Base-by-base conservation (phyloP, 2,113 vertebrate species). In the Telmatochromis sp. region DNA sequence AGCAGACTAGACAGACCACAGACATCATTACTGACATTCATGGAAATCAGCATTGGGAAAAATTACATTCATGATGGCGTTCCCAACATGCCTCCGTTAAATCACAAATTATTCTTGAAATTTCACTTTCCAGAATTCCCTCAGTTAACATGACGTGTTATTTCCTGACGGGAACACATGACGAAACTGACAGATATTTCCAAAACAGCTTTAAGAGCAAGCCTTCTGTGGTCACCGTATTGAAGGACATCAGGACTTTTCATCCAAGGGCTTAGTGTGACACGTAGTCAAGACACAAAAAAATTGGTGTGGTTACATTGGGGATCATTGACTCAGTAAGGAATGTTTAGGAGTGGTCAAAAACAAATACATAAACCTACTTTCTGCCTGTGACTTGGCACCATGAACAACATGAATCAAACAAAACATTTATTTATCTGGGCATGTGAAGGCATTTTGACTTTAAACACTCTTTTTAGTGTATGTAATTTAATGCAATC, bases 281-380 rank as follows among this genome's bases (percentile, higher is more conserved):
- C 92, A 92, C 85, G 26, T 55, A 86, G 86, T 60, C 88, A 40
- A 53, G 80, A 55, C 65, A 54, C 51, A 23, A 37, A 82, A 81
- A 86, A 82, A 58, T 17, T 8, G 54, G 37, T 73, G 88, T 65
- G 91, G 89, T 91, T 13, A 9, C 33, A 82, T 8, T 82, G 86
- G 33, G 84, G 82, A 37, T 82, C 33, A 4, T 78, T 84, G 82
- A 86, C 79, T 90, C 87, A 90, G 63, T 3, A 13, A 28, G 75
- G 50, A 91, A 88, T 85, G 81, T 90, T 82, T 28, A 53, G 84
- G 65, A 89, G 86, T 21, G 84, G 92, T 89, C 53, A 73, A 86
- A 93, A 87, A 89, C 83, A 92, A 85, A 91, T 9, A 57, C 89
- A 87, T 86, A 79, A 86, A 89, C 15, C 31, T 81, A 17, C 42